Base-by-base conservation (phyloP, 2,797 vertebrate genomes). In the Ctenochaetus hawaiiensis region DNA sequence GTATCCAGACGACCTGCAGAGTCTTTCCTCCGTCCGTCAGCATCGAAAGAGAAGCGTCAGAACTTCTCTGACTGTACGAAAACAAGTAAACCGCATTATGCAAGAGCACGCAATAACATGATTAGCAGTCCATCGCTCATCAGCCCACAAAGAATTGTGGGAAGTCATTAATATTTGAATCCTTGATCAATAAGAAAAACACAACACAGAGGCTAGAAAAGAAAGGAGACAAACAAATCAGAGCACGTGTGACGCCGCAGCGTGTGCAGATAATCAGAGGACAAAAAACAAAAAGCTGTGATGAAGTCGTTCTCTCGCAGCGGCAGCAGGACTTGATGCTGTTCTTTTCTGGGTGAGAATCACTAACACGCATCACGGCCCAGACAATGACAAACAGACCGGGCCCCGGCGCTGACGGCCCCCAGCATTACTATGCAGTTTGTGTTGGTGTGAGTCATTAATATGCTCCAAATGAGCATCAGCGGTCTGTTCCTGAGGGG, bases 1-100 rank as follows among this genome's bases (percentile, higher is more conserved):
- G 88, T 88, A 84, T 87, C 92, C 85, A 90, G 89, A 88, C 91
- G 86, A 93, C 87, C 61, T 43, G 22, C 26, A 30, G 26, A 30
- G 26, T 30, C 26, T 5, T 30, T 30, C 26, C 26, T 30, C 4
- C 4, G 26, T 30, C 26, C 26, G 2, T 26, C 26, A 26, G 26
- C 26, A 26, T 26, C 26, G 26, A 26, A 26, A 4, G 4, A 30
- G 26, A 30, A 53, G 39, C 59, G 56, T 47, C 51, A 30, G 61
- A 71, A 52, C 8, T 20, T 41, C 37, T 57, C 18, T 48, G 14
- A 65, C 0, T 23, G 1, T 22, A 7, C 39, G 78, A 20, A 58
- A 60, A 85, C 17, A 67, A 63, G 44, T 3, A 62, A 66, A 7
- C 47, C 43, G 13, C 34, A 68, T 83, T 16, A 76, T 43, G 77